A percentile compares a stretch with the other conserved stretches of the same genome.
These are phyloP conservation scores for Vulpes vulpes DNA, from an alignment of 2,113 vertebrate species.

Conservation along the genomic window DNA sequence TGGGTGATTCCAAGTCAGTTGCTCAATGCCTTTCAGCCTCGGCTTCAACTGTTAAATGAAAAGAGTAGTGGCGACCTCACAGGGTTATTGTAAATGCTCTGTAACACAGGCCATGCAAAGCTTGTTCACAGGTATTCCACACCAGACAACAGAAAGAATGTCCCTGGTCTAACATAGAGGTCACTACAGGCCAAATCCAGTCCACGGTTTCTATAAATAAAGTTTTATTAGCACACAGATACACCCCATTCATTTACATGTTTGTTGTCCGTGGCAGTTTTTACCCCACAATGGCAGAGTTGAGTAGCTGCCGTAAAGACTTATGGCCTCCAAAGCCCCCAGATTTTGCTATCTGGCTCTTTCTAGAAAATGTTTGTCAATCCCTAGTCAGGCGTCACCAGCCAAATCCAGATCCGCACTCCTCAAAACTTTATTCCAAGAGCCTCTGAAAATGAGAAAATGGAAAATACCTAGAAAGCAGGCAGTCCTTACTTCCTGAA, in stretches of 20 bases:
- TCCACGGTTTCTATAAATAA: background rate
- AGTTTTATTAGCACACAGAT: background rate
- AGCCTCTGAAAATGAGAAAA: background rate
- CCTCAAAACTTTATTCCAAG: background rate
- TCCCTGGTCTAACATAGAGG: background rate
- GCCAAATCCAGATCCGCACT: background rate
- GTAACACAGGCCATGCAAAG: background rate
- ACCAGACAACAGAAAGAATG: rapidly evolving
- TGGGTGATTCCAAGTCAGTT: background rate
- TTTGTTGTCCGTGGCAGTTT: background rate
- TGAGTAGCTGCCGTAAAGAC: background rate
- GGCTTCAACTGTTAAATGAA: background rate
- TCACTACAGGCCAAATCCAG: rapidly evolving
- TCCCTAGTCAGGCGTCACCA: background rate
- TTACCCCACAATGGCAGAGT: background rate
- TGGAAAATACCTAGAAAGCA: background rate
- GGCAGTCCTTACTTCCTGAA: background rate
- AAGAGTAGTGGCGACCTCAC: background rate
- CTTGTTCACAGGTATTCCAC: rapidly evolving
- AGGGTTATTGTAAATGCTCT: background rate
- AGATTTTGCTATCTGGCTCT: background rate
- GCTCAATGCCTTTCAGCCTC: background rate
- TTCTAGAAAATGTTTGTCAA: background rate
- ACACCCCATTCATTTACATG: background rate
- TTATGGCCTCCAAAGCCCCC: background rate